Evolutionary conservation across 2,113 vertebrate species (phyloP).

Genomic region (Chitala chitala): DNA sequence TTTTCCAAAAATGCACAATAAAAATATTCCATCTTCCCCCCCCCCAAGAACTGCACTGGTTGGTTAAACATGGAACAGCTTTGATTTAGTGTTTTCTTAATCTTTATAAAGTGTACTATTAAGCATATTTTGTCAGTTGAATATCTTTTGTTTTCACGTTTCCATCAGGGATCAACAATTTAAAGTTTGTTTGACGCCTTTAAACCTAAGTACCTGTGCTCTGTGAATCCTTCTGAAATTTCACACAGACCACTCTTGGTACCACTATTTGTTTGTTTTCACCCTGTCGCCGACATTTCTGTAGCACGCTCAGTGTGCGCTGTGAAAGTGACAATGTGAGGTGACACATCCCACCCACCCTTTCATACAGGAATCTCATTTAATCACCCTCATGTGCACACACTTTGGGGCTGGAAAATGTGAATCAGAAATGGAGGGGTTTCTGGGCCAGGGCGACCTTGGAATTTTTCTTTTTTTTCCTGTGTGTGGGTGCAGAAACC

Average conservation of each 20-base stretch:
- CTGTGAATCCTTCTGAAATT: conserved; percentile 33
- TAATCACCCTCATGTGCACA: conserved; percentile 21
- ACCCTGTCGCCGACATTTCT: conserved; percentile 49
- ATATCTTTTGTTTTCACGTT: background rate
- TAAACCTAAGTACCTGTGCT: conserved; percentile 17
- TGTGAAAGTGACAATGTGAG: conserved; percentile 28
- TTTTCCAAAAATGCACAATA: background rate
- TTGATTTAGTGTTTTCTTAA: too few relatives aligned
- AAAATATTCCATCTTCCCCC: background rate
- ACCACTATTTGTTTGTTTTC: conserved; percentile 39
- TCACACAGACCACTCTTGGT: conserved; percentile 51
- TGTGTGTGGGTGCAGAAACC: conserved; percentile 24
- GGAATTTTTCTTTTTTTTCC: background rate
- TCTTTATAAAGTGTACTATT: too few relatives aligned
- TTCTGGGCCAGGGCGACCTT: background rate
- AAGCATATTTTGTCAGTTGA: too few relatives aligned
- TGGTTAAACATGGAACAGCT: too few relatives aligned
- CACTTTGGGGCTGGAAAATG: conserved; percentile 7
- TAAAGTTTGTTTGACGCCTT: background rate
- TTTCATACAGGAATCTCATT: conserved; percentile 27
- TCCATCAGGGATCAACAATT: background rate
- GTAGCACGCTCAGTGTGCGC: conserved; percentile 16
- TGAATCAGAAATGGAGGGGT: conserved; percentile 17
- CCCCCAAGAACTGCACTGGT: background rate
- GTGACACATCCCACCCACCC: conserved; percentile 29